These are phyloP conservation scores for Celastrina argiolus DNA, from an alignment of 2,888 invertebrate genomes.

Conservation along the genomic window DNA sequence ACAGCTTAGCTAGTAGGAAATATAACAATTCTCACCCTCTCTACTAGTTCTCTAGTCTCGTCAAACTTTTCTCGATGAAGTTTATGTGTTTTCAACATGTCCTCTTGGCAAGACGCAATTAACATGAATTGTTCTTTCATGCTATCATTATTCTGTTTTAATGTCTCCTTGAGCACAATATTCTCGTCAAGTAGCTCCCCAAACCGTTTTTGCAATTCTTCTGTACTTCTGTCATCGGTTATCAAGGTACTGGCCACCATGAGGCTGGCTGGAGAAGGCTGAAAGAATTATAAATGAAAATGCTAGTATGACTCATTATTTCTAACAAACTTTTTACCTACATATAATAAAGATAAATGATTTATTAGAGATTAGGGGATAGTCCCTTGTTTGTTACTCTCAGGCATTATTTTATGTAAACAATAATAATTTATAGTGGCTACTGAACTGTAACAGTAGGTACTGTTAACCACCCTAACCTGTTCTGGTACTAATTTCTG, in stretches of 20 bases:
- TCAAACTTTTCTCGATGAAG: slow-evolving; percentile 82
- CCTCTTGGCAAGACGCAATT: slow-evolving; percentile 80
- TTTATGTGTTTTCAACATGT: slow-evolving; percentile 79
- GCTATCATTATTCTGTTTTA: slow-evolving; percentile 81
- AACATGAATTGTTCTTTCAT: slow-evolving; percentile 82
- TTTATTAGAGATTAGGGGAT: too few relatives aligned
- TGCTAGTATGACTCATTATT: too few relatives aligned
- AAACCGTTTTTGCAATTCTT: slow-evolving; percentile 71
- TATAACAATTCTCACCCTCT: slow-evolving; percentile 53
- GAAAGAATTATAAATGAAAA: slow-evolving; percentile 28
- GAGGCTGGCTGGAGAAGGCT: slow-evolving; percentile 67
- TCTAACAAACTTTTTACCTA: too few relatives aligned
- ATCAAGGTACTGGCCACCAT: slow-evolving; percentile 68
- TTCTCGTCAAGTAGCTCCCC: slow-evolving; percentile 77
- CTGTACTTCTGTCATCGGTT: slow-evolving; percentile 58
- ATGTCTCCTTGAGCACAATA: slow-evolving; percentile 76
- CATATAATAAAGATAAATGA: too few relatives aligned
- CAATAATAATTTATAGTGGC: too few relatives aligned
- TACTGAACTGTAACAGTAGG: too few relatives aligned
- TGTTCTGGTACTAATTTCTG: too few relatives aligned
- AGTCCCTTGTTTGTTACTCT: too few relatives aligned
- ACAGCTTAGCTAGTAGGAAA: too few relatives aligned
- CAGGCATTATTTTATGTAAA: too few relatives aligned
- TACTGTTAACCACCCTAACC: too few relatives aligned
- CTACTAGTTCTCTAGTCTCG: slow-evolving; percentile 80